Evolutionary conservation across 2,888 invertebrate genomes (phyloP).

Genomic region (Trichacis sp.): DNA sequence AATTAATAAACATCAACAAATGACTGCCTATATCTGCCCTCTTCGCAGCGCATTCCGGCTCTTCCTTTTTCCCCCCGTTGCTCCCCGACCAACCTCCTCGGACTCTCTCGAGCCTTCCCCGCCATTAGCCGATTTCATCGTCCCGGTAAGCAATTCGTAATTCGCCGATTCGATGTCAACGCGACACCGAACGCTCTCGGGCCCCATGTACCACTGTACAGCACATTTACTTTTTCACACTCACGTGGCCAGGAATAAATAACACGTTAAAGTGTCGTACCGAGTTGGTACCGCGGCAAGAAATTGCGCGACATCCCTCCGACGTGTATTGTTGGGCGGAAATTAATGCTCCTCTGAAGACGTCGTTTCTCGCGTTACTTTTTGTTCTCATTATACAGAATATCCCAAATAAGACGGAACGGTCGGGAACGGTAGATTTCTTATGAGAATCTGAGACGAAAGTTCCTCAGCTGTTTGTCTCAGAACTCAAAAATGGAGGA

Average conservation of each 20-base stretch:
- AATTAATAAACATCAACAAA: constrained; percentile 67
- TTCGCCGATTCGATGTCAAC: constrained; percentile 45
- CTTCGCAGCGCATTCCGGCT: constrained; percentile 37
- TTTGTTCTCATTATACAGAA: no score
- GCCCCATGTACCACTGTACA: background rate
- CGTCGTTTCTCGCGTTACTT: no score
- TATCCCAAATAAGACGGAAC: no score
- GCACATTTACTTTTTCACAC: background rate
- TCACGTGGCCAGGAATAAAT: constrained; percentile 18
- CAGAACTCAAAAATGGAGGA: no score
- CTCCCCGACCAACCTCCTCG: constrained; percentile 38
- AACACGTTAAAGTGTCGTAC: background rate
- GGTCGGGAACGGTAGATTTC: no score
- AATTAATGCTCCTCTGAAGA: no score
- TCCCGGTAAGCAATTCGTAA: constrained; percentile 58
- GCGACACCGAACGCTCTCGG: constrained; percentile 31
- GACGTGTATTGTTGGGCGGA: no score
- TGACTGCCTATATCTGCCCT: constrained; percentile 58
- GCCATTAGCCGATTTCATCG: constrained; percentile 58
- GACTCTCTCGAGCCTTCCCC: constrained; percentile 43
- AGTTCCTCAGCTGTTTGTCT: no score
- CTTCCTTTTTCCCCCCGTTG: constrained; percentile 30
- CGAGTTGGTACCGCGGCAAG: background rate
- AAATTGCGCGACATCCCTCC: no score
- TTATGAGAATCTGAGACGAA: no score